Percentiles rank a stretch among this genome's conserved stretches.
phyloP scores from a whole-genome alignment of 2,888 invertebrate genomes.

The Tenthredo mesomela region DNA sequence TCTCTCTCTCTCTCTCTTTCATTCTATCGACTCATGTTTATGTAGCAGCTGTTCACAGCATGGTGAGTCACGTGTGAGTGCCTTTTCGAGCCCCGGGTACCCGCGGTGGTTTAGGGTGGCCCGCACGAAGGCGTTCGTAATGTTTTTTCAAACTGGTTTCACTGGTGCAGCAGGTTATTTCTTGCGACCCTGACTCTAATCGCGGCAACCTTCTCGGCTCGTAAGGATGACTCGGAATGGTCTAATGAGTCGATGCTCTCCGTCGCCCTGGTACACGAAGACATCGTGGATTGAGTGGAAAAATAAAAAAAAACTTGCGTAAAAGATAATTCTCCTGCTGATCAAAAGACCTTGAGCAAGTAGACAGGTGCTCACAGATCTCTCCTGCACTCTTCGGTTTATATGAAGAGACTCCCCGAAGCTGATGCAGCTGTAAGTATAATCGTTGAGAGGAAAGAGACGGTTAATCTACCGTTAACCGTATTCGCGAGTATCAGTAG shows the following conservation, averaged over 20 bases:
- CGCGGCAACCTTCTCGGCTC: slow-evolving; percentile 34
- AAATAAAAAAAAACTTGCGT: neutral
- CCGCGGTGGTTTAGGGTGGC: slow-evolving; percentile 32
- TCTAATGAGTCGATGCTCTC: slow-evolving; percentile 40
- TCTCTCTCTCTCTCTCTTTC: neutral
- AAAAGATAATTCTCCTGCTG: neutral
- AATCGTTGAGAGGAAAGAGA: neutral
- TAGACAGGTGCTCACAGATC: neutral
- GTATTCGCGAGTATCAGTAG: slow-evolving; percentile 1
- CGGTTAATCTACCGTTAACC: neutral
- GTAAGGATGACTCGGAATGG: slow-evolving; percentile 2
- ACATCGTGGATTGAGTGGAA: neutral
- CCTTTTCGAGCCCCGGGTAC: slow-evolving; percentile 7
- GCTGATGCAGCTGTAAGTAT: neutral
- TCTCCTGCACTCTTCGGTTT: neutral
- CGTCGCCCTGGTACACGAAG: neutral
- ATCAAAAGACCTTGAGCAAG: slow-evolving; percentile 14
- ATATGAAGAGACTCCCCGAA: neutral
- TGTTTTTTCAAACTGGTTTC: slow-evolving; percentile 31
- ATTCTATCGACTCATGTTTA: slow-evolving; percentile 41
- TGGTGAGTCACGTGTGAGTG: slow-evolving; percentile 34
- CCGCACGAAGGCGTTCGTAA: neutral
- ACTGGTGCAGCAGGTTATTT: slow-evolving; percentile 42
- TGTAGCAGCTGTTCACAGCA: slow-evolving; percentile 49
- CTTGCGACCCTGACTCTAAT: slow-evolving; percentile 42